A percentile compares a stretch with the other conserved stretches of the same genome.
These are phyloP conservation scores for Anneissia japonica DNA, from an alignment of 35 echinoderm and acorn worm genomes.

Conservation along the genomic window DNA sequence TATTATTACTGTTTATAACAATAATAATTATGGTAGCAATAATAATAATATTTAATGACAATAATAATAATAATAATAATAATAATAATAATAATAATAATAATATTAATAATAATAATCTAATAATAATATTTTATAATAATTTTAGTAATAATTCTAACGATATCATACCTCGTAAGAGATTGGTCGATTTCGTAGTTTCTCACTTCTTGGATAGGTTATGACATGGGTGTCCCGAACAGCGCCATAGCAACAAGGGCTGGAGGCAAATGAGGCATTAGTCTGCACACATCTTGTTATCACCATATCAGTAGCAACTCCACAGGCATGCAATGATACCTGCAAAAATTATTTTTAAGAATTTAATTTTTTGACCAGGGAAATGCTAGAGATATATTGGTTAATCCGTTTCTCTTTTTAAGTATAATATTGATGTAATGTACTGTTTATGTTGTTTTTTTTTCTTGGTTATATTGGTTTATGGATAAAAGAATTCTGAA, in stretches of 20 bases:
- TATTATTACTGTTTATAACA: background rate
- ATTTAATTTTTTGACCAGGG: background rate
- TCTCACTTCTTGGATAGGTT: conserved; percentile 74
- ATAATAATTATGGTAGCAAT: background rate
- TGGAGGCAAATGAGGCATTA: conserved; percentile 54
- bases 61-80: background rate
- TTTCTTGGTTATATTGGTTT: too few relatives aligned
- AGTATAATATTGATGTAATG: too few relatives aligned
- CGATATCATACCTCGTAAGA: conserved; percentile 42
- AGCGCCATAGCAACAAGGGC: conserved; percentile 94
- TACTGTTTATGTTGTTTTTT: too few relatives aligned
- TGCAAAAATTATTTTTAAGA: background rate
- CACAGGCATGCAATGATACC: conserved; percentile 99
- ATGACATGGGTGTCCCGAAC: conserved; percentile 57
- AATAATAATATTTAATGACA: background rate
- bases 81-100: background rate
- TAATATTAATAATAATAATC: background rate
- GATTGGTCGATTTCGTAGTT: conserved; percentile 19
- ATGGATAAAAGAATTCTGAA: too few relatives aligned
- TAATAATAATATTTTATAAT: background rate
- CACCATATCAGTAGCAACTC: conserved; percentile 92
- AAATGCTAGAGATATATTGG: background rate
- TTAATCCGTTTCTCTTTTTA: too few relatives aligned
- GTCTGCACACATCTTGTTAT: conserved; percentile 59
- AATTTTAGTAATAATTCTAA: background rate